Conservation (phyloP, 2,888 invertebrate genomes). For the Scaptomyza flava region DNA sequence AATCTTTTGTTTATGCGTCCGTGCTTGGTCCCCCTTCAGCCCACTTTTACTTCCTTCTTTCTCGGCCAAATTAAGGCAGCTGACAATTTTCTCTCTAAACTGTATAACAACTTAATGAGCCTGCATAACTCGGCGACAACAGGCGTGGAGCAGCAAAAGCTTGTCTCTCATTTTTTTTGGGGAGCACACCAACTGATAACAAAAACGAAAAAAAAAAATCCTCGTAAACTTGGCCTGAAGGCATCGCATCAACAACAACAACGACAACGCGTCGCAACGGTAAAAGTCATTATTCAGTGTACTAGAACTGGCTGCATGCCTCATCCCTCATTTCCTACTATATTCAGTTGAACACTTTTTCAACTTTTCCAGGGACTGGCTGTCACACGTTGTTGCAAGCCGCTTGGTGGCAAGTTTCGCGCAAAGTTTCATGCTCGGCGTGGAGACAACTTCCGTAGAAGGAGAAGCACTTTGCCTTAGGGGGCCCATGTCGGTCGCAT, state of each 20-base stretch:
- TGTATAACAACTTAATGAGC: slow-evolving; percentile 82
- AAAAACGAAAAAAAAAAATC: slow-evolving; percentile 45
- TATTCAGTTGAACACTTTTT: slow-evolving; percentile 51
- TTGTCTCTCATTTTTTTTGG: slow-evolving; percentile 31
- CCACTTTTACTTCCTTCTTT: slow-evolving; percentile 14
- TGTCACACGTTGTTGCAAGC: slow-evolving; percentile 71
- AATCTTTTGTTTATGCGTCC: slow-evolving; percentile 75
- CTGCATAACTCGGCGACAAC: slow-evolving; percentile 76
- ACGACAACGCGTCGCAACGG: slow-evolving; percentile 37
- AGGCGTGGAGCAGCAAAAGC: slow-evolving; percentile 30
- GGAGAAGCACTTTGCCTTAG: slow-evolving; percentile 36
- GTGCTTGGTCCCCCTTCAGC: slow-evolving; percentile 24
- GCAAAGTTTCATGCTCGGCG: slow-evolving; percentile 65
- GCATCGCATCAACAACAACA: slow-evolving; percentile 41
- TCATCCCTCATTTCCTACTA: slow-evolving; percentile 16
- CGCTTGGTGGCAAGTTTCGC: slow-evolving; percentile 69
- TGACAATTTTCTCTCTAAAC: slow-evolving; percentile 81
- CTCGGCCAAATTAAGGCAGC: slow-evolving; percentile 76
- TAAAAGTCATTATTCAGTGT: slow-evolving; percentile 80
- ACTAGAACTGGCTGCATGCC: slow-evolving; percentile 60
- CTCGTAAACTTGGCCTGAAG: slow-evolving; percentile 75
- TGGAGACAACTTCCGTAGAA: slow-evolving; percentile 68
- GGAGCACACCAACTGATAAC: slow-evolving; percentile 31
- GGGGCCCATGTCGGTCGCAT: slow-evolving; percentile 47
- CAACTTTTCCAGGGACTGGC: slow-evolving; percentile 74